Base-by-base conservation (phyloP, 2,888 invertebrate genomes). In the Adela reaumurella region DNA sequence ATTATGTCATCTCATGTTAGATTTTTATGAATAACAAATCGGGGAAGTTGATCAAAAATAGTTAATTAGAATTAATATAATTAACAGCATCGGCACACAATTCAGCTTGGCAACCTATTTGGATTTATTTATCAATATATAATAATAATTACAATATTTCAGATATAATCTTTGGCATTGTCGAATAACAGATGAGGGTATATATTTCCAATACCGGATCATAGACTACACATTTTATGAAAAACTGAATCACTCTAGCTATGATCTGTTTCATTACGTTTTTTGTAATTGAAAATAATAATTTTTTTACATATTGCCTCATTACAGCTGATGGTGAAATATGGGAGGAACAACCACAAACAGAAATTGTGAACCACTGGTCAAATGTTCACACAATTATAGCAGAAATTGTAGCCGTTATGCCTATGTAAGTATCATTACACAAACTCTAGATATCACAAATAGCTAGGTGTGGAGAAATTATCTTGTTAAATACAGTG, bases 301-400 rank as follows among this genome's bases (percentile, higher is more conserved):
- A 4, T 17, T 24, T 24, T 46, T 6, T 16, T 20, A 46, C 19
- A 17, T 46, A 46, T 29, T 19, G 43, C 17, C 47, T 54, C 67
- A 14, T 72, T 63, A 59, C 65, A 62, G 83, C 67, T 46, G 74
- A 76, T 49, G 64, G 64, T 18, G 80, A 82, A 44, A 89, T 89
- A 81, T 70, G 80, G 61, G 77, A 84, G 57, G 84, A 84, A 8
- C 65, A 63, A 46, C 88, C 87, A 2, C 68, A 73, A 11, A 73
- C 80, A 47, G 74, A 78, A 51, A 79, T 84, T 49, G 65, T 81
- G 19, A 62, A 65, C 43, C 82, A 77, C 59, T 83, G 87, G 67
- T 78, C 83, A 48, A 82, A 87, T 57, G 69, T 89, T 4, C 93
- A 93, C 56, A 64, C 65, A 44, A 54, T 74, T 19, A 74, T 80